Evolutionary conservation across 2,113 vertebrate genomes (phyloP).

Genomic region (Chloebia gouldiae): DNA sequence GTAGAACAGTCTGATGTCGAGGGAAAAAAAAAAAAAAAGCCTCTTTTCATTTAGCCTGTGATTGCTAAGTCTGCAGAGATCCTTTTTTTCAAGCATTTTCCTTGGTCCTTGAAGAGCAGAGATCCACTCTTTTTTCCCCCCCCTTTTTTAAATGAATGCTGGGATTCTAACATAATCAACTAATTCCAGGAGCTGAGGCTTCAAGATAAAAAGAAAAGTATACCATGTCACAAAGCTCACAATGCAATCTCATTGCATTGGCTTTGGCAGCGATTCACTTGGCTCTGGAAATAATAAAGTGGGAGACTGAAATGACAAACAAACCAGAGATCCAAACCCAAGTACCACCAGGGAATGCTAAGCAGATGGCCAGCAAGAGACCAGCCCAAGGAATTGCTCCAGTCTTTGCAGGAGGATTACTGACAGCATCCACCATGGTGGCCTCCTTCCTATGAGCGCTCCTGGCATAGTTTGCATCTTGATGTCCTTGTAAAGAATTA

Average conservation of each 20-base stretch:
- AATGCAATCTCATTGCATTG: slow-evolving; percentile 64
- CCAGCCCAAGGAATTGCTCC: slow-evolving; percentile 10
- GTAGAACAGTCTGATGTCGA: background rate
- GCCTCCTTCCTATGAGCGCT: background rate
- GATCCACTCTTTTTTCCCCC: background rate
- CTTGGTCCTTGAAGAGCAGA: background rate
- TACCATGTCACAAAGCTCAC: slow-evolving; percentile 47
- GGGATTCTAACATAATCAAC: slow-evolving; percentile 24
- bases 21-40: background rate
- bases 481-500: background rate
- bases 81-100: background rate
- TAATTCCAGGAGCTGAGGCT: slow-evolving; percentile 56
- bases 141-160: background rate
- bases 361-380: slow-evolving; percentile 47
- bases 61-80: slow-evolving; percentile 19
- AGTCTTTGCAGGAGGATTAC: background rate
- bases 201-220: slow-evolving; percentile 50
- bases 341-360: slow-evolving; percentile 53
- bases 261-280: slow-evolving; percentile 51
- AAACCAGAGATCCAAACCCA: slow-evolving; percentile 47
- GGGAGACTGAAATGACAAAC: slow-evolving; percentile 59
- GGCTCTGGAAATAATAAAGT: slow-evolving; percentile 66
- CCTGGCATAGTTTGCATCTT: background rate
- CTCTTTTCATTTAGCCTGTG: slow-evolving; percentile 3
- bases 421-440: background rate